Evolutionary conservation across 37 sponge, comb jelly and placozoan species (phyloP).

Genomic region (Ephydatia muelleri): DNA sequence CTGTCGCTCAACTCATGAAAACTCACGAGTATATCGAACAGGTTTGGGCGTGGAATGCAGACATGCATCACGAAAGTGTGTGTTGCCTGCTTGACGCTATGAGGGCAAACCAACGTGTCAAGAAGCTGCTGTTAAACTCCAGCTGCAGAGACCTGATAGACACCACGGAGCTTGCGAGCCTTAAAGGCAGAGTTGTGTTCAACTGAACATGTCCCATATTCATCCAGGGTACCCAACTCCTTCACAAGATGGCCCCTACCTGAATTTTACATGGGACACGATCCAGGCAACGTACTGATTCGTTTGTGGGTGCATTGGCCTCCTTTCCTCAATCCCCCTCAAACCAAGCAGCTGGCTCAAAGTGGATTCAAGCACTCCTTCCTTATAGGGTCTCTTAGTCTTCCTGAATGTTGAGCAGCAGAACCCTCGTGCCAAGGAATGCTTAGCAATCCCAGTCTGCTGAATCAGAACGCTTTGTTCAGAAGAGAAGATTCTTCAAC

Average conservation of each 20-base stretch:
- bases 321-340: too few relatives aligned
- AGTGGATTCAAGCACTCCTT: too few relatives aligned
- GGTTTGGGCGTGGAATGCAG: background rate
- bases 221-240: background rate
- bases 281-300: too few relatives aligned
- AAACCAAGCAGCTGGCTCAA: too few relatives aligned
- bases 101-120: background rate
- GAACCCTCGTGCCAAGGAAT: too few relatives aligned
- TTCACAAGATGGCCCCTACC: background rate
- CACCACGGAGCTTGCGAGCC: background rate
- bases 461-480: too few relatives aligned
- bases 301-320: too few relatives aligned
- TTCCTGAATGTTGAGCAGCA: too few relatives aligned
- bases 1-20: background rate
- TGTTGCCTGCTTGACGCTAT: background rate
- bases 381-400: too few relatives aligned
- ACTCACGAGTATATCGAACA: background rate
- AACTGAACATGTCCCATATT: background rate
- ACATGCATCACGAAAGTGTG: background rate
- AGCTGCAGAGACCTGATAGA: background rate
- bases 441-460: too few relatives aligned
- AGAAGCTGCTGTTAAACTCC: background rate
- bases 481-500: too few relatives aligned
- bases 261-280: too few relatives aligned
- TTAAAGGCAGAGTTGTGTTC: background rate